Percentiles rank a stretch among this genome's conserved stretches.
Conservation (phyloP, 2,888 invertebrate species). For the Geophilus truncorum region DNA sequence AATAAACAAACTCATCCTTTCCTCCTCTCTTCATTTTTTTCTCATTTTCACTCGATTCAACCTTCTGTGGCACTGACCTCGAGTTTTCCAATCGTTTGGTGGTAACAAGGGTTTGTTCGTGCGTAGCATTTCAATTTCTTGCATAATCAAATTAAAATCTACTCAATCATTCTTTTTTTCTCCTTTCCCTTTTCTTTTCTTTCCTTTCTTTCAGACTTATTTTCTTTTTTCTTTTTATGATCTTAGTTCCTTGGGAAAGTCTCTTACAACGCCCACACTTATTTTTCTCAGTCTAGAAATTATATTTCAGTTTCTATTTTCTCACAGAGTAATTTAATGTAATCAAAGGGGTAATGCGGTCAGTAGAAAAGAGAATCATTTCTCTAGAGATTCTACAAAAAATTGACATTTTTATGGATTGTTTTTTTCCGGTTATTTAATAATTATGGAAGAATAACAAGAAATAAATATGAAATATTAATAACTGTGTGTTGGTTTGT, state of each 20-base stretch:
- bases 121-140: slow-evolving; percentile 21
- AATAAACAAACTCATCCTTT: neutral
- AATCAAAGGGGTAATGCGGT: slow-evolving; percentile 24
- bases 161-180: neutral
- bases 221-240: neutral
- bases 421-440: no score
- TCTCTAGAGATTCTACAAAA: slow-evolving; percentile 8
- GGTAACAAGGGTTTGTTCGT: slow-evolving; percentile 2
- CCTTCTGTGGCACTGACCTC: neutral
- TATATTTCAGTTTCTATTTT: neutral
- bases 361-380: neutral
- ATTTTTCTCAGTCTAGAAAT: neutral
- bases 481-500: no score
- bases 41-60: neutral
- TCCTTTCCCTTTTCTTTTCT: neutral
- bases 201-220: neutral
- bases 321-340: slow-evolving; percentile 13
- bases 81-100: slow-evolving; percentile 21
- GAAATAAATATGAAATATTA: neutral
- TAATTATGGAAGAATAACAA: neutral
- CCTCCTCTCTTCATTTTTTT: neutral
- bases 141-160: slow-evolving; percentile 23
- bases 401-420: neutral
- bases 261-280: neutral
- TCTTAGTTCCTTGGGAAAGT: neutral